Conservation (phyloP, 2,797 vertebrate genomes). For the Thamnophis elegans region DNA sequence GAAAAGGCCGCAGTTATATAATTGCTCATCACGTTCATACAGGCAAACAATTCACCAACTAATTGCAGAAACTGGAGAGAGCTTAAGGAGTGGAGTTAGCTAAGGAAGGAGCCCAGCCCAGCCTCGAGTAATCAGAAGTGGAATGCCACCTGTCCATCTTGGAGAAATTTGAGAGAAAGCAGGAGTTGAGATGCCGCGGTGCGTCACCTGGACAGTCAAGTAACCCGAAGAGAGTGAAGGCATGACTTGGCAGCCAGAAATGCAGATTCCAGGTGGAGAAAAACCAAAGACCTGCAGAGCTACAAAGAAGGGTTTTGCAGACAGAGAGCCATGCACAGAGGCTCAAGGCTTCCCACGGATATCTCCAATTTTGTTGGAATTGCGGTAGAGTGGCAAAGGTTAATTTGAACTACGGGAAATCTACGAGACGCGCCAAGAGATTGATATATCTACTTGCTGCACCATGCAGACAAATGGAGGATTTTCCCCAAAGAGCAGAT, state of each 20-base stretch:
- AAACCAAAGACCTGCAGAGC: not conserved
- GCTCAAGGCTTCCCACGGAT: not conserved
- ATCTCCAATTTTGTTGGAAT: not conserved
- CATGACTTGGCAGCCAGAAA: not conserved
- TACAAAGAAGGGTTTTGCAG: not conserved
- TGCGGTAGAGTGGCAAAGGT: too few relatives aligned
- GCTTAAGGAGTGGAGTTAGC: constrained; percentile 5
- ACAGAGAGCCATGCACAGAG: not conserved
- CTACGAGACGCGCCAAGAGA: not conserved
- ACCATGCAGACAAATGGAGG: not conserved
- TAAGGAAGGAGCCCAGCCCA: not conserved
- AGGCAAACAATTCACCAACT: constrained; percentile 3
- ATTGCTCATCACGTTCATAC: constrained; percentile 9
- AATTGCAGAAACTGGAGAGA: constrained; percentile 29
- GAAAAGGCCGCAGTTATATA: constrained; percentile 32
- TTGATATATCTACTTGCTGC: not conserved
- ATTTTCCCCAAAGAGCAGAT: not conserved
- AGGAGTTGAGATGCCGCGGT: not conserved
- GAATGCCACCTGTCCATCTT: constrained; percentile 1
- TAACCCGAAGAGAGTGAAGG: not conserved
- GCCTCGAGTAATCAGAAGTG: not conserved
- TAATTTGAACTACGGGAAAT: not conserved
- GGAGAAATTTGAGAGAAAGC: not conserved
- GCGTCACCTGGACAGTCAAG: constrained; percentile 10
- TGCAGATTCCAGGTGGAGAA: not conserved